Conservation (phyloP, 1,140 invertebrate species). For the Octopus bimaculoides region DNA sequence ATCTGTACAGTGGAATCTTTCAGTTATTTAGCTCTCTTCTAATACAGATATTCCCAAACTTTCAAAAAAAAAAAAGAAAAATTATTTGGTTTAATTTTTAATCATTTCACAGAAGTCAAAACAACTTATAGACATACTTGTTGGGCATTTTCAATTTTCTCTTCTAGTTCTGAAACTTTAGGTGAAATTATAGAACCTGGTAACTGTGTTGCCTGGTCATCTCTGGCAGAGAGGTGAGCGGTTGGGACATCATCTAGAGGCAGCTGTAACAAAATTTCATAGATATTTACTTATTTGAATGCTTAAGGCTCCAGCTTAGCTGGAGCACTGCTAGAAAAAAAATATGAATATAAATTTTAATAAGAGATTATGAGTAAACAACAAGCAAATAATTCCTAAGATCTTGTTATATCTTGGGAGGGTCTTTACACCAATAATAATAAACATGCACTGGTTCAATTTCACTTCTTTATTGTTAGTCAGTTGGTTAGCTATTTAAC, state of each 20-base stretch:
- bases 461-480: not conserved
- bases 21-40: too few relatives aligned
- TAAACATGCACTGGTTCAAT: not conserved
- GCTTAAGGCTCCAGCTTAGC: too few relatives aligned
- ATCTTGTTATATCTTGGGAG: not conserved
- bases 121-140: constrained; percentile 41
- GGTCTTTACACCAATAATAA: not conserved
- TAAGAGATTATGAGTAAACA: not conserved
- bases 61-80: too few relatives aligned
- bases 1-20: too few relatives aligned
- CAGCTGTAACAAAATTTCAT: constrained; percentile 33
- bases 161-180: constrained; percentile 30
- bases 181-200: constrained; percentile 14
- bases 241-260: constrained; percentile 46
- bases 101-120: too few relatives aligned
- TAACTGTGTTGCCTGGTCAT: not conserved
- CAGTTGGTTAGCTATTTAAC: not conserved
- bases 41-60: too few relatives aligned
- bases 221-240: constrained; percentile 5
- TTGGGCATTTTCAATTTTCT: constrained; percentile 58
- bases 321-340: not conserved
- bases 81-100: too few relatives aligned
- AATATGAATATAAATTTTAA: not conserved
- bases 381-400: not conserved
- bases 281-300: too few relatives aligned